Base-by-base conservation (phyloP, 2,888 invertebrate species). In the Lasiommata megera region DNA sequence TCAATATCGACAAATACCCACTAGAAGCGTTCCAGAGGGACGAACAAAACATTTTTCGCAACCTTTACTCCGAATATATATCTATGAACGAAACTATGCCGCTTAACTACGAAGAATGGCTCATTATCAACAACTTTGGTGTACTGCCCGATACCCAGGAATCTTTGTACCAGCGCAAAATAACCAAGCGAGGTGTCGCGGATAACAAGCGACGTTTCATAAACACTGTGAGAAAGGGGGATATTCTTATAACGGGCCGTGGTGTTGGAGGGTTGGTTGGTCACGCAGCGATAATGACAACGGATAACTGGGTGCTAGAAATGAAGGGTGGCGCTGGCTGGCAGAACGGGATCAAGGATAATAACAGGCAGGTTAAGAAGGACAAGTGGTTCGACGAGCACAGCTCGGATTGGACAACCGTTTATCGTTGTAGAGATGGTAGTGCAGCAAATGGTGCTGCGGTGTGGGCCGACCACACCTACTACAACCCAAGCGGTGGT, bases 81-180 rank as follows among this genome's bases (percentile, higher is more conserved):
- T 67, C 70, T 23, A 51, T 69, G 62, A 80, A 83, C 62, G 68
- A 48, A 36, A 77, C 65, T 54, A 54, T 70, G 14, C 71, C 73
- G 56, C 69, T 79, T 67, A 78, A 74, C 73, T 85, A 85, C 66
- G 64, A 72, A 28, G 79, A 85, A 64, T 84, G 84, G 78, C 74
- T 84, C 37, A 68, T 84, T 61, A 70, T 80, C 67, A 84, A 84
- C 66, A 79, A 84, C 71, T 86, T 78, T 58, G 79, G 80, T 9
- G 67, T 83, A 67, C 65, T 81, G 18, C 52, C 68, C 18, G 82
- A 84, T 65, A 82, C 80, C 48, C 76, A 80, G 37, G 77, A 80
- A 66, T 80, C 81, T 48, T 65, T 83, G 62, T 77, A 77, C 38
- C 62, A 72, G 43, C 76, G 63, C 61, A 83, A 82, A 76, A 79